These are phyloP conservation scores for Grapholita molesta DNA, from an alignment of 1,140 invertebrate species.

Conservation along the genomic window DNA sequence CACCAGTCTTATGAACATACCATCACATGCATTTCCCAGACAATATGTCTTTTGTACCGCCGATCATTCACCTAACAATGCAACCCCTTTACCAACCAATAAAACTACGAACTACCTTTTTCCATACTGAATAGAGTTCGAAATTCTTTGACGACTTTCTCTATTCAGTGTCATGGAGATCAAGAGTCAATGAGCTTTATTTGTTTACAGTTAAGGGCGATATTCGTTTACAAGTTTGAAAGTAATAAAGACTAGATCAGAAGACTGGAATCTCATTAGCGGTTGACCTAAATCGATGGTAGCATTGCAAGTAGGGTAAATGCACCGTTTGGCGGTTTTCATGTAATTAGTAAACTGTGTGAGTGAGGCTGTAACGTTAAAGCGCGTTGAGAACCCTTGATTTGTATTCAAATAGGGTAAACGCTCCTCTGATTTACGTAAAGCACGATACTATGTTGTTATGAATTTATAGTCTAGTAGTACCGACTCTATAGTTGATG, in stretches of 20 bases:
- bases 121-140: neutral
- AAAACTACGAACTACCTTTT: neutral
- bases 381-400: neutral
- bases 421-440: neutral
- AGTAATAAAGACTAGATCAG: constrained; percentile 17
- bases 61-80: constrained; percentile 9
- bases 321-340: constrained; percentile 9
- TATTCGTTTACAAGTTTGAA: neutral
- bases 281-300: constrained; percentile 16
- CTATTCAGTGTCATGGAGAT: neutral
- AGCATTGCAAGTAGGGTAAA: constrained; percentile 9
- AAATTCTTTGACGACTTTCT: neutral
- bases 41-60: constrained; percentile 10
- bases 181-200: neutral
- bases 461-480: too few species aligned
- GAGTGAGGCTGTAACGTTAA: neutral
- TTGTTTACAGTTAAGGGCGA: neutral
- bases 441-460: too few species aligned
- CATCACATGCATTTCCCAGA: constrained; percentile 15
- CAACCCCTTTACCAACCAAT: neutral
- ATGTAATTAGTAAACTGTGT: constrained; percentile 2
- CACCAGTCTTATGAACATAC: neutral
- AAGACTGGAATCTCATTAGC: constrained; percentile 17
- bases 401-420: neutral
- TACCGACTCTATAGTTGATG: too few species aligned